phyloP scores from a whole-genome alignment of 2,113 vertebrate species.

The Psettodes erumei region DNA sequence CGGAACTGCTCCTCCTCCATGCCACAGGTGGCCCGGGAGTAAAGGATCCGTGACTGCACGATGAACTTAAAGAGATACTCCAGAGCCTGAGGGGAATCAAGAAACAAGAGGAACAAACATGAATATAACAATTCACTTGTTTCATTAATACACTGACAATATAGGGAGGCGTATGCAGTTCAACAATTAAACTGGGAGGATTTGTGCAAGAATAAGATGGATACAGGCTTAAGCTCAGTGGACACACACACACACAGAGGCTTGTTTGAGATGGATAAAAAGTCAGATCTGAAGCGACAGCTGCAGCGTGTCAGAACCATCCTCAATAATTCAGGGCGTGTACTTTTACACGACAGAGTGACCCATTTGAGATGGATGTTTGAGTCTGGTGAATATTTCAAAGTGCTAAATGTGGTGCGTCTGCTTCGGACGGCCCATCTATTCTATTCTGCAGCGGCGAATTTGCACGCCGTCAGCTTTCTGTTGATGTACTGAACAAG shows the following conservation, averaged over 20 bases:
- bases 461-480: neutral
- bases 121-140: neutral
- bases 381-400: conserved; percentile 52
- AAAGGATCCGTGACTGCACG: conserved; percentile 95
- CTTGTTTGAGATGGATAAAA: conserved; percentile 1
- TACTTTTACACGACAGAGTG: conserved; percentile 40
- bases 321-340: conserved; percentile 51
- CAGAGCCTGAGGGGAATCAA: conserved; percentile 85
- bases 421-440: neutral
- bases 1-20: conserved; percentile 98
- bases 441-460: neutral
- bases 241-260: neutral
- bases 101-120: neutral
- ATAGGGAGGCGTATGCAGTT: neutral
- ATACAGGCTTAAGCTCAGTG: neutral
- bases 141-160: neutral
- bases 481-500: neutral
- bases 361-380: conserved; percentile 32
- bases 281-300: conserved; percentile 1
- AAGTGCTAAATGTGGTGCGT: neutral
- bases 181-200: neutral
- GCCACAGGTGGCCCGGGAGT: conserved; percentile 95
- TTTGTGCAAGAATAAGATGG: neutral
- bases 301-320: conserved; percentile 46
- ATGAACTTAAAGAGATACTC: conserved; percentile 99